Percentiles rank a stretch among this genome's conserved stretches.
phyloP scores from a whole-genome alignment of 2,888 invertebrate species.

The Pegoplata infirma region DNA sequence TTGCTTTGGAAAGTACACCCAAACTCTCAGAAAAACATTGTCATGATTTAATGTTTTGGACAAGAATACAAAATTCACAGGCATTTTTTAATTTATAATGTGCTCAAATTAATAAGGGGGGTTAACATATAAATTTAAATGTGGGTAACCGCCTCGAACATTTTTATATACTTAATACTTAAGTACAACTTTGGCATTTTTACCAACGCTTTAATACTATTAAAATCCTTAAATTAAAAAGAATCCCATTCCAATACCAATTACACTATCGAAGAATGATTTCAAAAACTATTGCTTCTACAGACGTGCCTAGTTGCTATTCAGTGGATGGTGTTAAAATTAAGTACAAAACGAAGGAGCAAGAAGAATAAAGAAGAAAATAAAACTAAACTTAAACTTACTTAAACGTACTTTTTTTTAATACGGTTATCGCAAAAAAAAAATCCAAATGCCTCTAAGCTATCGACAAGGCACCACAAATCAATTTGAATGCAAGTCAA shows the following conservation, averaged over 20 bases:
- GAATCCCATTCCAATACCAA: constrained; percentile 8
- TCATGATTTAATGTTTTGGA: no score
- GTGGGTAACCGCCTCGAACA: no score
- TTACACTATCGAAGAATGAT: constrained; percentile 24
- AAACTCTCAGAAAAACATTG: no score
- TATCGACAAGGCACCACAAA: constrained; percentile 58
- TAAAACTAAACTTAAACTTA: constrained; percentile 20
- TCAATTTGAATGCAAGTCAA: constrained; percentile 59
- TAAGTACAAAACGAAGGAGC: neutral
- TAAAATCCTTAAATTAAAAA: constrained; percentile 10
- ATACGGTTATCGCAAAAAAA: neutral
- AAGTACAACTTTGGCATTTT: neutral
- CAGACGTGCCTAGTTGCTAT: no score
- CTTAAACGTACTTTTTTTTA: constrained; percentile 17
- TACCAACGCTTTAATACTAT: constrained; percentile 13
- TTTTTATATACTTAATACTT: neutral
- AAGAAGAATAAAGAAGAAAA: constrained; percentile 25
- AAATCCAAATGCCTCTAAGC: constrained; percentile 52
- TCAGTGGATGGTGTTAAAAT: constrained; percentile 6
- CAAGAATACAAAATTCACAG: no score
- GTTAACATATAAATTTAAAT: no score
- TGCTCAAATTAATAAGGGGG: no score
- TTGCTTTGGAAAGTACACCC: no score
- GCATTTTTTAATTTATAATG: no score
- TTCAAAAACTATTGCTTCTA: no score